phyloP scores from a whole-genome alignment of 2,888 invertebrate genomes.

The Drosophila aldrichi region DNA sequence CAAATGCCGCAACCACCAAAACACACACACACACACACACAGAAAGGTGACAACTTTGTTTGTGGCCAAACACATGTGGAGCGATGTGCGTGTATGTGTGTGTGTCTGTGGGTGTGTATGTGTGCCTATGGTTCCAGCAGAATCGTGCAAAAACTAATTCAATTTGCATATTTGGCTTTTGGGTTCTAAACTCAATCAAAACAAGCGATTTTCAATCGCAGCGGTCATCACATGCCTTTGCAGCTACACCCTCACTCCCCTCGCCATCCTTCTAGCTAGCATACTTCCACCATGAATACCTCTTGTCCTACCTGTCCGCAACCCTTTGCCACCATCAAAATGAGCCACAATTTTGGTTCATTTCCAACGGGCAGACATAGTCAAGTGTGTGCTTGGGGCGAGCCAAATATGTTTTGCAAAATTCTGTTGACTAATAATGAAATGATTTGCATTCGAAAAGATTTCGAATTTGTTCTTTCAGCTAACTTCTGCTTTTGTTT shows the following conservation, averaged over 20 bases:
- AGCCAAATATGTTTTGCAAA: slow-evolving; percentile 3
- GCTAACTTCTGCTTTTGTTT: neutral
- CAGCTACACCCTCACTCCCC: neutral
- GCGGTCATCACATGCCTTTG: slow-evolving; percentile 21
- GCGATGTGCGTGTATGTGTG: neutral
- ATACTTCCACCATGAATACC: neutral
- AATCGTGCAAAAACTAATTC: slow-evolving; percentile 47
- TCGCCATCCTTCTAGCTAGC: neutral
- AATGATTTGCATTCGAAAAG: slow-evolving; percentile 6
- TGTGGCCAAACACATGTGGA: slow-evolving; percentile 31
- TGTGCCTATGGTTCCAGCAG: slow-evolving; percentile 1
- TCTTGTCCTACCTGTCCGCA: neutral
- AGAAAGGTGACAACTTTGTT: slow-evolving; percentile 60
- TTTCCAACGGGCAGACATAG: neutral
- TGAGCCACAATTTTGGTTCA: slow-evolving; percentile 13
- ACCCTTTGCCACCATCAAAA: neutral
- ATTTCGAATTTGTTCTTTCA: neutral
- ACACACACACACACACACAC: slow-evolving; percentile 19
- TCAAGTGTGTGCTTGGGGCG: neutral
- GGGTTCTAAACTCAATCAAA: slow-evolving; percentile 53
- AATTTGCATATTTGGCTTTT: slow-evolving; percentile 52
- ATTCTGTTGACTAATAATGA: neutral
- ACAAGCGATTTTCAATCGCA: slow-evolving; percentile 44
- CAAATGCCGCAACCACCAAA: slow-evolving; percentile 49
- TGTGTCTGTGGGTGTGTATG: slow-evolving; percentile 4